Conservation (phyloP, 1,140 invertebrate species). For the Limonius californicus region DNA sequence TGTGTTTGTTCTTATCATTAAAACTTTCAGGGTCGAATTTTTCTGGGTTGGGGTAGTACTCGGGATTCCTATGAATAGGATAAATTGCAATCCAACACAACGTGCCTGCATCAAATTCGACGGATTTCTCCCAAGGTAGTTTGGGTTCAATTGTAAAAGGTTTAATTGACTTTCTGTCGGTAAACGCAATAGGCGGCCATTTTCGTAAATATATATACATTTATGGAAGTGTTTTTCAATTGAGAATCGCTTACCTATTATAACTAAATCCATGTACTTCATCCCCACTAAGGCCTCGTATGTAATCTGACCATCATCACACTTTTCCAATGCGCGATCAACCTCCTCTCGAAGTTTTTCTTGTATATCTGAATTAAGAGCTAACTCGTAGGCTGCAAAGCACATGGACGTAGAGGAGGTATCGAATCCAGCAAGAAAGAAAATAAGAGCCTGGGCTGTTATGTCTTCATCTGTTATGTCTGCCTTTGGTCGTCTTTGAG, state of each 20-base stretch:
- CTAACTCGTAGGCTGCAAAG: background rate
- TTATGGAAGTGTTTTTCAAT: no score
- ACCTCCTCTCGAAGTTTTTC: slow-evolving; percentile 44
- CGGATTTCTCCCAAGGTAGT: slow-evolving; percentile 11
- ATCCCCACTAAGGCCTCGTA: slow-evolving; percentile 54
- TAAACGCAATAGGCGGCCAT: slow-evolving; percentile 50
- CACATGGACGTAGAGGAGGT: background rate
- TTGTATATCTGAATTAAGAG: slow-evolving; percentile 34
- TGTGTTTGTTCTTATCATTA: slow-evolving; percentile 35
- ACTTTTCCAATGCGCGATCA: slow-evolving; percentile 37
- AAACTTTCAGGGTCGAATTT: slow-evolving; percentile 51
- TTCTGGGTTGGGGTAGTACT: slow-evolving; percentile 20
- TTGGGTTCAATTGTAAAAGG: slow-evolving; percentile 49
- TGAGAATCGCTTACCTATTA: slow-evolving; percentile 48
- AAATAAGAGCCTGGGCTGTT: background rate
- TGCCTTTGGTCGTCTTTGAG: background rate
- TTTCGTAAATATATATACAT: no score
- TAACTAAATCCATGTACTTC: slow-evolving; percentile 61
- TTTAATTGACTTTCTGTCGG: slow-evolving; percentile 52
- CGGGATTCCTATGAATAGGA: slow-evolving; percentile 49
- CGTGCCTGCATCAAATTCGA: slow-evolving; percentile 42
- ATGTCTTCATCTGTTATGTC: slow-evolving; percentile 4
- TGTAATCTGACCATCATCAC: slow-evolving; percentile 42
- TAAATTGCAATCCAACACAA: slow-evolving; percentile 41
- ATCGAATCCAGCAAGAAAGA: background rate